phyloP scores from a whole-genome alignment of 2,797 vertebrate species.

The Decapterus maruadsi region DNA sequence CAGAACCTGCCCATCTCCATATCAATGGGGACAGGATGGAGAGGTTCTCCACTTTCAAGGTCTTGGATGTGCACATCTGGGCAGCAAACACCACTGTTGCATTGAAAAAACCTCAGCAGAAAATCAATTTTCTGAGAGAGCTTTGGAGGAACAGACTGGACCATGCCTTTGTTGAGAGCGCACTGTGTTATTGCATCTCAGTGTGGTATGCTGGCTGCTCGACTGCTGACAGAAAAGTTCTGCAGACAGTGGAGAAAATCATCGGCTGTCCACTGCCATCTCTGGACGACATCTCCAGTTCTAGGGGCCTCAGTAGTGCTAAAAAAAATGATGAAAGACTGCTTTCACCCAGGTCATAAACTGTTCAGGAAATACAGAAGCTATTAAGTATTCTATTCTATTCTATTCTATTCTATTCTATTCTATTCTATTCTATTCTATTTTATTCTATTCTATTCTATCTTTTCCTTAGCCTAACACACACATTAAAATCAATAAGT shows the following conservation, averaged over 20 bases:
- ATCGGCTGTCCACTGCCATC: neutral
- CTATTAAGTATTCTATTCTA: too few species aligned
- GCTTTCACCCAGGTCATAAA: too few species aligned
- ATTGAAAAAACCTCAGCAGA: too few species aligned
- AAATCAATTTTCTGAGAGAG: too few species aligned
- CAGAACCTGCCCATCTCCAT: neutral
- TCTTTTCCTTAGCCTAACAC: neutral
- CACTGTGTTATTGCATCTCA: neutral
- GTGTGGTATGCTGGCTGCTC: neutral
- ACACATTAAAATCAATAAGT: neutral
- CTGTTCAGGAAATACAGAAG: too few species aligned
- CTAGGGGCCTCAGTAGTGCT: neutral
- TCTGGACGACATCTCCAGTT: conserved; percentile 2
- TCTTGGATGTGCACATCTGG: neutral
- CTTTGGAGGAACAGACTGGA: too few species aligned
- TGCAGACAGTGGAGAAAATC: neutral
- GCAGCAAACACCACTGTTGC: too few species aligned
- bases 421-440: too few species aligned
- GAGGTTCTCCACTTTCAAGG: neutral
- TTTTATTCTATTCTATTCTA: too few species aligned
- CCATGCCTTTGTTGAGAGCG: neutral
- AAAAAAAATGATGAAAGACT: too few species aligned
- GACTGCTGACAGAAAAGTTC: neutral
- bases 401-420: too few species aligned
- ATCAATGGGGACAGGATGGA: neutral